phyloP scores from a whole-genome alignment of 1,140 invertebrate genomes.

The Drosophila kepulauana region DNA sequence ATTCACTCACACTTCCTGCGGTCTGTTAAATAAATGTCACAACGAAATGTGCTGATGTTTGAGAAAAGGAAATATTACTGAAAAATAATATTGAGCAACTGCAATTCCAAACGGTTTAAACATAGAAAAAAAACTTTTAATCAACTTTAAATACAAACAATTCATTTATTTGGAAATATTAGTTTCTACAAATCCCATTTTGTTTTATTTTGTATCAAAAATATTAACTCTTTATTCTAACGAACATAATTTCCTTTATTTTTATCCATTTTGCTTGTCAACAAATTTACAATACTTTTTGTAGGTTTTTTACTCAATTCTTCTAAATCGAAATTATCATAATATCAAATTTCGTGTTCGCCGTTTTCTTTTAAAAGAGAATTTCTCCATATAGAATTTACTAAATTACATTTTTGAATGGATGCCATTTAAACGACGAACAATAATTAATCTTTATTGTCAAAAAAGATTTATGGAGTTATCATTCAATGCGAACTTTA shows the following conservation, averaged over 20 bases:
- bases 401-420: not conserved
- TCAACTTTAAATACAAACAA: too few relatives aligned
- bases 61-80: not conserved
- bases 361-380: not conserved
- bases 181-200: too few relatives aligned
- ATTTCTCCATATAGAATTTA: not conserved
- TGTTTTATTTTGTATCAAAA: too few relatives aligned
- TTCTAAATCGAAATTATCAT: too few relatives aligned
- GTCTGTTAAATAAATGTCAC: not conserved
- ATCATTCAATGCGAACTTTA: not conserved
- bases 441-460: slow-evolving; percentile 2
- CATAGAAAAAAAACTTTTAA: too few relatives aligned
- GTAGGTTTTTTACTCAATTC: too few relatives aligned
- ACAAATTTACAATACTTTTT: too few relatives aligned
- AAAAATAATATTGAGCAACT: not conserved
- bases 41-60: not conserved
- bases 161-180: too few relatives aligned
- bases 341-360: not conserved
- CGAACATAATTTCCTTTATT: too few relatives aligned
- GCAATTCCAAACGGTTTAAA: too few relatives aligned
- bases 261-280: too few relatives aligned
- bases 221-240: too few relatives aligned
- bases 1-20: not conserved
- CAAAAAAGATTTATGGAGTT: not conserved
- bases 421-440: not conserved